Percentiles rank a stretch among this genome's conserved stretches.
Conservation (phyloP, 2,113 vertebrate species). For the Hyperopisus bebe region DNA sequence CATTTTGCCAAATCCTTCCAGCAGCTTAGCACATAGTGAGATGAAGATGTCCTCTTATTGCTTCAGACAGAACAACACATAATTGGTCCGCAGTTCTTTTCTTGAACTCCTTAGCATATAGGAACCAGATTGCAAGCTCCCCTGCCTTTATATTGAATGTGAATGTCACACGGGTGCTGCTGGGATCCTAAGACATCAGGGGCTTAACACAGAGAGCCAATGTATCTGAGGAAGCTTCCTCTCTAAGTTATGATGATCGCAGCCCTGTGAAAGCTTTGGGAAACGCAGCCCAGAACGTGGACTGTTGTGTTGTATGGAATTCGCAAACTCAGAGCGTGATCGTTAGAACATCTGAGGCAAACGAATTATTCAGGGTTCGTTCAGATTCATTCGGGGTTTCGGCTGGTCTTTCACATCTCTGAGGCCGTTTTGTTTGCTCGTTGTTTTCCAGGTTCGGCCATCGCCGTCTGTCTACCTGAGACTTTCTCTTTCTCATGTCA, state of each 20-base stretch:
- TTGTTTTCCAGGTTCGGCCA: background rate
- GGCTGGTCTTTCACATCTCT: background rate
- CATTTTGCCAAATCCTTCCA: background rate
- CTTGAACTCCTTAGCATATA: background rate
- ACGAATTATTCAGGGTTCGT: background rate
- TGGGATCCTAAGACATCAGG: background rate
- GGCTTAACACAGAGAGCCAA: background rate
- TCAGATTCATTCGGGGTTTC: background rate
- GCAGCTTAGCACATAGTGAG: background rate
- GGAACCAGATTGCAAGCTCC: background rate
- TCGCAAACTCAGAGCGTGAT: background rate
- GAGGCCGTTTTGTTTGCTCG: background rate
- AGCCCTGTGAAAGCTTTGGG: background rate
- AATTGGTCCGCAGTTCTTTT: background rate
- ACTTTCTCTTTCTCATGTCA: background rate
- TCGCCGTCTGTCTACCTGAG: background rate
- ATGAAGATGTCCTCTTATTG: background rate
- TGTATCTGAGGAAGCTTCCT: background rate
- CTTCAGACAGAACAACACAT: background rate
- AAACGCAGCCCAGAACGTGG: background rate
- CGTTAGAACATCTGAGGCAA: background rate
- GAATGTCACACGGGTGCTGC: background rate
- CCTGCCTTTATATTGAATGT: background rate
- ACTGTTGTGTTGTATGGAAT: background rate
- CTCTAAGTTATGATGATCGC: background rate